phyloP scores from a whole-genome alignment of 2,113 vertebrate species.

The Elephantulus edwardii region DNA sequence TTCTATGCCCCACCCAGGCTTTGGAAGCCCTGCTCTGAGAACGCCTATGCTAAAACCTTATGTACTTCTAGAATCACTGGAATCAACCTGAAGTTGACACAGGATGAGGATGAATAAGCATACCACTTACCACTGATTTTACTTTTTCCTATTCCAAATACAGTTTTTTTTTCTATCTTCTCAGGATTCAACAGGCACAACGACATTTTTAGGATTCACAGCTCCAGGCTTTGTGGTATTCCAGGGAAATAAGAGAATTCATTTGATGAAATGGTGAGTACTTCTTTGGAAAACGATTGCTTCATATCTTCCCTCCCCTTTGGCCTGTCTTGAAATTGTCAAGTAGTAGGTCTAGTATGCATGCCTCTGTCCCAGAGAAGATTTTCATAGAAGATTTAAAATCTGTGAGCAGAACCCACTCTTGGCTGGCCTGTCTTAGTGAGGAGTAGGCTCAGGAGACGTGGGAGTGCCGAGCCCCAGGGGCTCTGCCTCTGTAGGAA shows the following conservation, averaged over 20 bases:
- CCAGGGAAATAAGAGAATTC: conserved; percentile 98
- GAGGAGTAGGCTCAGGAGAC: not conserved
- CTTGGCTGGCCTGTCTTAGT: not conserved
- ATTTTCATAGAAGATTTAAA: conserved; percentile 41
- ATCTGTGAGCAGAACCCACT: not conserved
- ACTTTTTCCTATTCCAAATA: conserved; percentile 38
- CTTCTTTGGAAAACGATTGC: conserved; percentile 36
- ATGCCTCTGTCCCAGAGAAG: not conserved
- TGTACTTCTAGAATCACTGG: not conserved
- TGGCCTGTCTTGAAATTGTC: not conserved
- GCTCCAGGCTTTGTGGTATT: conserved; percentile 98
- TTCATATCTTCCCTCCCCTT: not conserved
- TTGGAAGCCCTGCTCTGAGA: not conserved
- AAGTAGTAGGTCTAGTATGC: not conserved
- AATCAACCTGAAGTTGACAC: conserved; percentile 6
- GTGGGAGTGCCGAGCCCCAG: not conserved
- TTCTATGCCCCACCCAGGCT: not conserved
- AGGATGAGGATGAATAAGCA: not conserved
- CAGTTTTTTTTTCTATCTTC: conserved; percentile 53
- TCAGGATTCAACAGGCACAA: conserved; percentile 94
- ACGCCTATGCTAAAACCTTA: not conserved
- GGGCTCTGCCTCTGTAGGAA: not conserved
- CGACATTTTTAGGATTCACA: conserved; percentile 97
- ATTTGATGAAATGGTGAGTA: conserved; percentile 96
- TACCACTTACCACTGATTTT: not conserved